Percentiles rank a stretch among this genome's conserved stretches.
phyloP scores from a whole-genome alignment of 2,113 vertebrate species.

The Centropus bengalensis region DNA sequence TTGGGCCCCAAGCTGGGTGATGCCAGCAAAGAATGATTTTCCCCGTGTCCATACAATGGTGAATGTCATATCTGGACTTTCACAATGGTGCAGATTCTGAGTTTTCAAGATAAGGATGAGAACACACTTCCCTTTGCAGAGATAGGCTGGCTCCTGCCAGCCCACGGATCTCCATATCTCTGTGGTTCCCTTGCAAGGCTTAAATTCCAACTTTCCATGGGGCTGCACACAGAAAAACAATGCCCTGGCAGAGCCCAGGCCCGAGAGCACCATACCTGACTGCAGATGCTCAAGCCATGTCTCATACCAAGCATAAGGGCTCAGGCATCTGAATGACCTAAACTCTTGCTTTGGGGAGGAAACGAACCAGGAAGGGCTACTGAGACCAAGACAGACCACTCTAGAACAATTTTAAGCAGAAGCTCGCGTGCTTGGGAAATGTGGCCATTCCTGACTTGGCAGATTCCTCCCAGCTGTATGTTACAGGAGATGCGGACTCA shows the following conservation, averaged over 20 bases:
- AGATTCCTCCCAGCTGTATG: not conserved
- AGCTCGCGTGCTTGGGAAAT: constrained; percentile 5
- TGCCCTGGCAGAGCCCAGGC: not conserved
- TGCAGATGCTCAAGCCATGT: not conserved
- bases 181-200: not conserved
- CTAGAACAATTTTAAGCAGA: not conserved
- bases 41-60: not conserved
- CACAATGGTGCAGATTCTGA: not conserved
- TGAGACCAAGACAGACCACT: not conserved
- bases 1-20: not conserved
- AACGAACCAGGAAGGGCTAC: not conserved
- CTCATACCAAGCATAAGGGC: not conserved
- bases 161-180: not conserved
- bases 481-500: not conserved
- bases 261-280: not conserved
- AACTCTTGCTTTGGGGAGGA: not conserved
- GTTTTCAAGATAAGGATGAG: not conserved
- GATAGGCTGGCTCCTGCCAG: not conserved
- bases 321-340: not conserved
- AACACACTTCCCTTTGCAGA: not conserved
- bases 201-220: not conserved
- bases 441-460: not conserved
- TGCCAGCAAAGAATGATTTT: not conserved
- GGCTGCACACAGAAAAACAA: not conserved
- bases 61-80: not conserved